Percentiles rank a stretch among this genome's conserved stretches.
Conservation (phyloP, 2,888 invertebrate genomes). For the Abrostola triplasia region DNA sequence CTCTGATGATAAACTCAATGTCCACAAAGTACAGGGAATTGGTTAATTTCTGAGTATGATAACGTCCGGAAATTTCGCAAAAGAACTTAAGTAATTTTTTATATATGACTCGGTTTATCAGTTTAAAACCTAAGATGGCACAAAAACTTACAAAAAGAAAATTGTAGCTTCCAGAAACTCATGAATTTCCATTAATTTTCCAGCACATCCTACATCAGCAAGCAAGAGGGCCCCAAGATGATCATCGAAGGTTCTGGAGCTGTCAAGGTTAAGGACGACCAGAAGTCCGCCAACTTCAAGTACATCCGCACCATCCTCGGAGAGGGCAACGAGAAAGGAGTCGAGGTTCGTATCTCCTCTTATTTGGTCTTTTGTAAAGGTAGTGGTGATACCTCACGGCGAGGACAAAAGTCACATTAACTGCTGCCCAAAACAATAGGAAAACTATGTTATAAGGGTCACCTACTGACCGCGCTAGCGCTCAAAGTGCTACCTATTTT, state of each 20-base stretch:
- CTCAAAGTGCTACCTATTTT: neutral
- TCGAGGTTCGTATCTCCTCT: slow-evolving; percentile 75
- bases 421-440: too few species aligned
- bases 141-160: too few species aligned
- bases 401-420: too few species aligned
- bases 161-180: neutral
- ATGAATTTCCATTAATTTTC: slow-evolving; percentile 11
- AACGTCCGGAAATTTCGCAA: too few species aligned
- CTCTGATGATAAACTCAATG: neutral
- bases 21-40: too few species aligned
- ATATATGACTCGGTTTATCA: too few species aligned
- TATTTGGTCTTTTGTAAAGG: too few species aligned
- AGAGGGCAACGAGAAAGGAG: slow-evolving; percentile 91
- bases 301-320: slow-evolving; percentile 90
- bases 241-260: slow-evolving; percentile 93
- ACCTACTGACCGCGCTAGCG: neutral
- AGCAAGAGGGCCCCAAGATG: slow-evolving; percentile 91
- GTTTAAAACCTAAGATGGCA: too few species aligned
- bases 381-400: too few species aligned
- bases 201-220: slow-evolving; percentile 91
- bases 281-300: slow-evolving; percentile 92
- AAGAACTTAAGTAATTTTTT: too few species aligned
- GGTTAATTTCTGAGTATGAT: too few species aligned
- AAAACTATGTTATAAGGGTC: too few species aligned
- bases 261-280: slow-evolving; percentile 91